Percentiles rank a stretch among this genome's conserved stretches.
These are phyloP conservation scores for Vulpes lagopus DNA, from an alignment of 2,113 vertebrate genomes.

Conservation along the genomic window DNA sequence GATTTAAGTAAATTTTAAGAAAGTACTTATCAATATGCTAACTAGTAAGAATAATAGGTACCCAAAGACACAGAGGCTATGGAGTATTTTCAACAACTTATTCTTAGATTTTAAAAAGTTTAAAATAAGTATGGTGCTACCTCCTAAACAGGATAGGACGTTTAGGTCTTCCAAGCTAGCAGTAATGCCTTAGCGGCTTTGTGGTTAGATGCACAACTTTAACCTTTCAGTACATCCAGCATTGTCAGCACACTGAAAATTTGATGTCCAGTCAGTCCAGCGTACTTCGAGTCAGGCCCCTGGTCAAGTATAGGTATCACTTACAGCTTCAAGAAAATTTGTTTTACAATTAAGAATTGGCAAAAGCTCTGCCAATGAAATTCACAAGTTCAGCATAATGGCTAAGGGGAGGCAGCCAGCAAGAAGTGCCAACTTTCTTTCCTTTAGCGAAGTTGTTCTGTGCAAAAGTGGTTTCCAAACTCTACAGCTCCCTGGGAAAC, in stretches of 20 bases:
- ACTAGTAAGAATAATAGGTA: not conserved
- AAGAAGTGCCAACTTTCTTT: conserved; percentile 22
- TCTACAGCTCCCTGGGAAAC: not conserved
- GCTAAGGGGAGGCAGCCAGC: not conserved
- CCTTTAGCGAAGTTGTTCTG: not conserved
- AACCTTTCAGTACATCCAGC: not conserved
- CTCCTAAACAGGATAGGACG: not conserved
- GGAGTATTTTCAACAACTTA: not conserved
- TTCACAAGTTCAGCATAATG: not conserved
- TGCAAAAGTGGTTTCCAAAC: conserved; percentile 41
- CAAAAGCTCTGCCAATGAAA: not conserved
- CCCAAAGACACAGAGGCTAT: not conserved
- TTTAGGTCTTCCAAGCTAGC: not conserved
- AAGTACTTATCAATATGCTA: conserved; percentile 12
- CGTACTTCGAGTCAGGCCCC: not conserved
- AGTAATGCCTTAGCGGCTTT: not conserved
- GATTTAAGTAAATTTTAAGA: conserved; percentile 33
- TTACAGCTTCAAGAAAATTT: not conserved
- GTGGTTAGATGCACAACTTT: not conserved
- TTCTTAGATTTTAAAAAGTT: not conserved
- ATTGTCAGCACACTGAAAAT: not conserved
- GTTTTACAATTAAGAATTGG: not conserved
- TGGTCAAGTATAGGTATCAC: not conserved
- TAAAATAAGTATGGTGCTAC: not conserved
- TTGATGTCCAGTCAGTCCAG: not conserved